Evolutionary conservation across 2,113 vertebrate species (phyloP), one percentile per base, ranked within the genome.

Genomic region (Albula glossodonta): DNA sequence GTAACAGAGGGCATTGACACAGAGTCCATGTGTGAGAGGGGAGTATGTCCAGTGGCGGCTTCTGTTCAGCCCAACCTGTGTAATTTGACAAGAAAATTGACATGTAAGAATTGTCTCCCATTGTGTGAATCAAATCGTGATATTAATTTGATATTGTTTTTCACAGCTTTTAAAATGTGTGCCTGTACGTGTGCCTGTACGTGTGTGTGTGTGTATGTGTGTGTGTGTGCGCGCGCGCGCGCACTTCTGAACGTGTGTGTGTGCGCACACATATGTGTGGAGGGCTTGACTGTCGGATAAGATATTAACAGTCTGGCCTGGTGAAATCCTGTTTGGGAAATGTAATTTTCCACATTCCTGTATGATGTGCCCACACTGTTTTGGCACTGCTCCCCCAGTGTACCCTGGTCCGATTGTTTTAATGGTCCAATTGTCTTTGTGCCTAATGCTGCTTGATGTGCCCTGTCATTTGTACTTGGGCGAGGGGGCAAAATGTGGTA

Each of bases 31-130:
- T 50, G 48, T 17, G 41, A 79, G 78, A 48, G 31, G 50, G 49
- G 2, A 3, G 19, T 7, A 17, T n/a, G 70, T 74, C 70, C 5
- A 8, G n/a, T 74, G n/a, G 25, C n/a, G 11, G n/a, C 31, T 74
- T n/a, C 70, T n/a, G 1, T 1, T 31, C 70, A 25, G n/a, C 11
- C 8, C 22, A 31, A 25, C 31, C 8, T 22, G 10, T 74, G 48
- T 77, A 77, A 84, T 77, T n/a, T 74, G 49, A 51, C 70, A 77
- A 77, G 66, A 74, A 84, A 84, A 70, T 4, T 22, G 50, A 84
- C 12, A 48, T 49, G 12, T 51, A 51, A n/a, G 13, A 50, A 51
- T 70, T 7, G 60, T 4, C 57, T 70, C 31, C 48, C 1, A 19
- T 70, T 4, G 22, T 52, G 15, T 83, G 48, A 60, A 22, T 66